Evolutionary conservation across 2,113 vertebrate species (phyloP).

Genomic region (Equus quagga): DNA sequence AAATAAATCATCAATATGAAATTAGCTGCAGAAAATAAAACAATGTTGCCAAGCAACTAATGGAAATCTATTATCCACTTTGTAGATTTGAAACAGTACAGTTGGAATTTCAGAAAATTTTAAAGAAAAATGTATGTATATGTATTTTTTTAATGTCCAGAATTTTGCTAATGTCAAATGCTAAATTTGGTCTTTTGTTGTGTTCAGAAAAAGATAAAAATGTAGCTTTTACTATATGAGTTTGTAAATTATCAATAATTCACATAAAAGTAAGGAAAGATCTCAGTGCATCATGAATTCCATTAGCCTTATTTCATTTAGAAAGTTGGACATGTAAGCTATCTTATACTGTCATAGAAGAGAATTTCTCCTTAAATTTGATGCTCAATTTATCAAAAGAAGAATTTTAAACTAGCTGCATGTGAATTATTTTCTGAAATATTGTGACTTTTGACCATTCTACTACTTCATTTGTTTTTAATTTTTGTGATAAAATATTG

Average conservation of each 20-base stretch:
- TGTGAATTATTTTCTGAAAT: not conserved
- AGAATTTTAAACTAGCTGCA: not conserved
- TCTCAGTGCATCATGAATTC: not conserved
- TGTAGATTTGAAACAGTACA: not conserved
- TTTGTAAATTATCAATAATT: not conserved
- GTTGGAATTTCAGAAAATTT: not conserved
- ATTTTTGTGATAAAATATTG: not conserved
- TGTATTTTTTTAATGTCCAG: not conserved
- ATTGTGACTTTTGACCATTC: not conserved
- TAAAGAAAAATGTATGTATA: not conserved
- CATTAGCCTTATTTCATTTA: not conserved
- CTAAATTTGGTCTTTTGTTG: not conserved
- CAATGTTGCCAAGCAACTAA: constrained; percentile 54
- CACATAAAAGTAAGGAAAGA: not conserved
- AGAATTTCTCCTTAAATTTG: not conserved
- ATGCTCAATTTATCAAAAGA: not conserved
- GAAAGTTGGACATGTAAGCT: not conserved
- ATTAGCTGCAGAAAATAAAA: constrained; percentile 37
- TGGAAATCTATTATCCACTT: constrained; percentile 21
- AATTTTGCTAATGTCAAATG: not conserved
- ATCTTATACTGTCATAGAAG: not conserved
- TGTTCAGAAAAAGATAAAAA: not conserved
- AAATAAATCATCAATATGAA: constrained; percentile 34
- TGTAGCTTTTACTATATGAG: not conserved
- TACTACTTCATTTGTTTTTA: not conserved